A percentile compares a stretch with the other conserved stretches of the same genome.
phyloP scores from a whole-genome alignment of 2,113 vertebrate genomes.

The Columbina picui region DNA sequence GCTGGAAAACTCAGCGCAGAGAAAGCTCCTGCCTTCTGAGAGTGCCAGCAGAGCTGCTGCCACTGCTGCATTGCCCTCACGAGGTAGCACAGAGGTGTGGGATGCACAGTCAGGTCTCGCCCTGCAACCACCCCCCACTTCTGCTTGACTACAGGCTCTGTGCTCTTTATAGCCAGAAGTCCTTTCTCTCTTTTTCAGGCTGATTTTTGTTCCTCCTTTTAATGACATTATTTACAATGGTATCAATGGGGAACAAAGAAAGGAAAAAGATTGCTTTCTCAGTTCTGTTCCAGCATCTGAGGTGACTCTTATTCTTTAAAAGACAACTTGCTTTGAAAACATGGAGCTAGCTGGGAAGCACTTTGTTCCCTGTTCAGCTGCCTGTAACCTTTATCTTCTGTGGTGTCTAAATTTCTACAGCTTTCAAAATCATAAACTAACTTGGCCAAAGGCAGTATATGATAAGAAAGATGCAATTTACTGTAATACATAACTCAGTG shows the following conservation, averaged over 20 bases:
- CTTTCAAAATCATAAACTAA: conserved; percentile 10
- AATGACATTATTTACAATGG: not conserved
- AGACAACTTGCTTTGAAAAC: not conserved
- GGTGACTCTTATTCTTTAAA: not conserved
- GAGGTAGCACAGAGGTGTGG: not conserved
- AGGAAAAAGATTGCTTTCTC: not conserved
- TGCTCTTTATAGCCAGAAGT: not conserved
- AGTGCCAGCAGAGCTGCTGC: not conserved
- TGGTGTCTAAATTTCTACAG: not conserved
- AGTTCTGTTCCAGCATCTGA: not conserved
- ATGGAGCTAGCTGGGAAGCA: not conserved
- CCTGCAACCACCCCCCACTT: not conserved
- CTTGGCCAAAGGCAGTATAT: not conserved
- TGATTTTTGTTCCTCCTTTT: not conserved
- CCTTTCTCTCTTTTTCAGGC: not conserved
- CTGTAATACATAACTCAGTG: not conserved
- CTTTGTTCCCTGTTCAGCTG: not conserved
- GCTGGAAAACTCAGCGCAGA: not conserved
- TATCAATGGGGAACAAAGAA: not conserved
- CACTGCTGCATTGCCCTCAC: not conserved
- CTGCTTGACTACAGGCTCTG: not conserved
- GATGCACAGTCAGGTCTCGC: not conserved
- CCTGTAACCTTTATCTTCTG: not conserved
- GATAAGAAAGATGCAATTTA: conserved; percentile 12
- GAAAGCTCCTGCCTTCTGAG: not conserved